Conservation (phyloP, 2,888 invertebrate genomes). For the Ernsta delagoae region DNA sequence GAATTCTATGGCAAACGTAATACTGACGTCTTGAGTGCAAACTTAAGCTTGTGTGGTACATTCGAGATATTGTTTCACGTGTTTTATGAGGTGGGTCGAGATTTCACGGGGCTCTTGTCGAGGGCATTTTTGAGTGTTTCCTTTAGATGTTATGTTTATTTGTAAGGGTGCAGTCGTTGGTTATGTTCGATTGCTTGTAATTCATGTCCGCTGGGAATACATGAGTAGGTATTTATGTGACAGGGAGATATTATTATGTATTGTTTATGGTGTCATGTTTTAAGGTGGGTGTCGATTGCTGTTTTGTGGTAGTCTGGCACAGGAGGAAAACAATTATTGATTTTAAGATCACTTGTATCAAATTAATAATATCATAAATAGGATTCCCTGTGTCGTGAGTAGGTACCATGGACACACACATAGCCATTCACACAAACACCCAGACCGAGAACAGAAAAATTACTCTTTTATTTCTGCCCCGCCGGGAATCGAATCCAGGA, state of each 20-base stretch:
- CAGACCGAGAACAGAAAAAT: too few species aligned
- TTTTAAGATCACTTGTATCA: too few species aligned
- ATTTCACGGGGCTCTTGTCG: conserved; percentile 72
- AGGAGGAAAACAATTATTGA: not conserved
- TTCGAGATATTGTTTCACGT: conserved; percentile 81
- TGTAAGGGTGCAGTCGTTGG: conserved; percentile 52
- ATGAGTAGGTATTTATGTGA: conserved; percentile 58
- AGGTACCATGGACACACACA: too few species aligned
- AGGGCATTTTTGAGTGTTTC: conserved; percentile 72
- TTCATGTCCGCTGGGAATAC: conserved; percentile 55
- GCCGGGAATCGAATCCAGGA: too few species aligned
- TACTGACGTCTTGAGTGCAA: conserved; percentile 37
- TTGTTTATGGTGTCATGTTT: conserved; percentile 50
- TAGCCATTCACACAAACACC: too few species aligned
- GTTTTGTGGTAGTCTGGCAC: not conserved
- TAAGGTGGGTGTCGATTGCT: not conserved
- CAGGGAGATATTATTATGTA: conserved; percentile 42
- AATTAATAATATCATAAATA: too few species aligned
- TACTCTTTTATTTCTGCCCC: too few species aligned
- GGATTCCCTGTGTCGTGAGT: too few species aligned
- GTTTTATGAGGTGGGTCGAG: conserved; percentile 82
- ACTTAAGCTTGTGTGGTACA: conserved; percentile 43
- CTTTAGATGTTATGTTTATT: conserved; percentile 63
- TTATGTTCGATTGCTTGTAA: conserved; percentile 64
- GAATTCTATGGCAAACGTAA: conserved; percentile 43